Evolutionary conservation across 2,888 invertebrate genomes (phyloP).

Genomic region (Mythimna loreyi): DNA sequence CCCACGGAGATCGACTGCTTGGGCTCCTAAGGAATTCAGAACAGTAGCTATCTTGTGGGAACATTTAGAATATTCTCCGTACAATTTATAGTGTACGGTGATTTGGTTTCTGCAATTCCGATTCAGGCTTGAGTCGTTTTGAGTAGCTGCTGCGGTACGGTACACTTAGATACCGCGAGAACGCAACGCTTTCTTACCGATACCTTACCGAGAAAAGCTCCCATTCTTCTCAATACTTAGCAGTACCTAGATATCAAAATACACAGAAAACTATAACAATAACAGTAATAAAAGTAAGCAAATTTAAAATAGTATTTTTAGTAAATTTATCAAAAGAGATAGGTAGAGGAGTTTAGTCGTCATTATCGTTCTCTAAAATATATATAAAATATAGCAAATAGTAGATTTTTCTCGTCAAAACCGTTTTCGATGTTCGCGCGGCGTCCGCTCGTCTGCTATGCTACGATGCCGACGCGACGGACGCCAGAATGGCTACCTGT

Average conservation of each 20-base stretch:
- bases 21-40: conserved; percentile 1
- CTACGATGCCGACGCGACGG: not conserved
- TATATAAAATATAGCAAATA: not conserved
- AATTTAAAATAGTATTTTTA: too few relatives aligned
- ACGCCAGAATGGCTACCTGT: not conserved
- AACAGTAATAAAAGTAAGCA: too few relatives aligned
- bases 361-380: not conserved
- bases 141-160: not conserved
- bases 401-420: not conserved
- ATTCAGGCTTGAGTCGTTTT: not conserved
- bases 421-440: not conserved
- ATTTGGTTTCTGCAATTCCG: conserved; percentile 1
- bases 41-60: not conserved
- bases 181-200: conserved; percentile 3
- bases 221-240: not conserved
- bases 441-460: not conserved
- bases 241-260: not conserved
- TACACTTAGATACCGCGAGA: not conserved
- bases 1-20: conserved; percentile 6
- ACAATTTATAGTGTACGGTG: not conserved
- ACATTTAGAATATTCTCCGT: not conserved
- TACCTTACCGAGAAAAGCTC: not conserved
- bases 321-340: too few relatives aligned
- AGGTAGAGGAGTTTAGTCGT: too few relatives aligned
- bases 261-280: too few relatives aligned